Base-by-base conservation (phyloP, 2,888 invertebrate species). In the Mythimna lalbum region DNA sequence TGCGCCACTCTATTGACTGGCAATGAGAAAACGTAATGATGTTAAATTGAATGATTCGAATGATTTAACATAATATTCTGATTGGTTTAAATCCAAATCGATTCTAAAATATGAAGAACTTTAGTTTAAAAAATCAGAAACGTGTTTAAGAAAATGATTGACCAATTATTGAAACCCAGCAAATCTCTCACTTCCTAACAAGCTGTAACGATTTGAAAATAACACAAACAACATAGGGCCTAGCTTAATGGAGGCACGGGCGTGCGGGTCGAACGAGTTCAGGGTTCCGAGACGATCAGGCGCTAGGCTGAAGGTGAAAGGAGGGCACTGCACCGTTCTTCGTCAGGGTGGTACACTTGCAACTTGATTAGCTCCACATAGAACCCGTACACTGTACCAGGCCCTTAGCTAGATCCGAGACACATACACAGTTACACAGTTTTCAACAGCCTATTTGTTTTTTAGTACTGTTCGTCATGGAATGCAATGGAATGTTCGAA, bases 251-350 rank as follows among this genome's bases (percentile, higher is more conserved):
- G 80, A 71, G 64, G 76, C 76, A 76, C 61, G 60, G 73, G 67
- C 83, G 86, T 86, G 86, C 80, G 74, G 84, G 80, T 83, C 85
- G 82, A 84, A 84, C 81, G 87, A 84, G 88, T 89, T 90, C 90
- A 90, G 88, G 90, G 90, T 83, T 86, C 81, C 83, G 72, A 83
- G 83, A 84, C 85, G 76, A 76, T 69, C 79, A 75, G 83, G 79
- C 85, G 79, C 84, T 77, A 73, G 73, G 75, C 84, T 83, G 87
- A 90, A 90, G 91, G 92, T 90, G 90, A 93, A 91, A 90, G 90
- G 90, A 92, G 92, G 90, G 88, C 91, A 90, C 86, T 90, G 90
- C 89, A 91, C 90, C 88, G 83, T 84, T 83, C 80, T 69, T 79
- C 69, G 75, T 60, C 73, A 77, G 77, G 75, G 74, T 80, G 78